Percentiles rank a stretch among this genome's conserved stretches.
These are phyloP conservation scores for Actinostola sp. DNA, from an alignment of 92 coral and sea anemone genomes.

Conservation along the genomic window DNA sequence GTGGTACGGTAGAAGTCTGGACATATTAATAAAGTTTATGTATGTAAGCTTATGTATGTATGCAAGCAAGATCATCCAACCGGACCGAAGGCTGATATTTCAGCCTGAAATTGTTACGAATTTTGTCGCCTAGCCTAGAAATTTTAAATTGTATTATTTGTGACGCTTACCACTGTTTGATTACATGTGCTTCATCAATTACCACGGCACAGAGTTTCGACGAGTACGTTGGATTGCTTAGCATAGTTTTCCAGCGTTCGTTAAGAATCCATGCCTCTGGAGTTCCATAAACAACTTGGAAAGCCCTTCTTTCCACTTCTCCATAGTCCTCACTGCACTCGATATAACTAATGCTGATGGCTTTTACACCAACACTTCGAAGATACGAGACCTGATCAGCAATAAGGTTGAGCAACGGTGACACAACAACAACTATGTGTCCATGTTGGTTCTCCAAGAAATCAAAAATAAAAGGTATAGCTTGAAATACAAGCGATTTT, in stretches of 20 bases:
- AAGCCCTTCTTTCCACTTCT: slow-evolving; percentile 38
- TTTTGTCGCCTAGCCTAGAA: neutral
- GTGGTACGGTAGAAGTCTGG: too few relatives aligned
- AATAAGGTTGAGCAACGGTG: slow-evolving; percentile 48
- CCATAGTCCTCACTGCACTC: slow-evolving; percentile 8
- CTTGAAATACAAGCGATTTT: slow-evolving; percentile 2
- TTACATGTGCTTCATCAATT: slow-evolving; percentile 57
- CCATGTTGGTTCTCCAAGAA: neutral
- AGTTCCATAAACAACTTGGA: slow-evolving; percentile 49
- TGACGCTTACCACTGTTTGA: slow-evolving; percentile 10
- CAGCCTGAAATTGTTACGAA: neutral
- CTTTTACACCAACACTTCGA: slow-evolving; percentile 18
- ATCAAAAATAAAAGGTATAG: neutral
- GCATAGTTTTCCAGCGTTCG: slow-evolving; percentile 54
- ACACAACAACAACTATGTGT: slow-evolving; percentile 33
- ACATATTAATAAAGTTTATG: too few relatives aligned
- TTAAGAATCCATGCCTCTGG: slow-evolving; percentile 62
- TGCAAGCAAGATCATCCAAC: too few relatives aligned
- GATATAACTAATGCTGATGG: slow-evolving; percentile 31
- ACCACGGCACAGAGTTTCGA: slow-evolving; percentile 52
- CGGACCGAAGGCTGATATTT: too few relatives aligned
- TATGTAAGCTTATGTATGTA: too few relatives aligned
- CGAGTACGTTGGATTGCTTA: slow-evolving; percentile 22
- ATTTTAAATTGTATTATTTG: neutral
- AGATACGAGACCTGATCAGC: slow-evolving; percentile 37